These are phyloP conservation scores for Acanthoscelides obtectus DNA, from an alignment of 2,888 invertebrate species.

Conservation along the genomic window DNA sequence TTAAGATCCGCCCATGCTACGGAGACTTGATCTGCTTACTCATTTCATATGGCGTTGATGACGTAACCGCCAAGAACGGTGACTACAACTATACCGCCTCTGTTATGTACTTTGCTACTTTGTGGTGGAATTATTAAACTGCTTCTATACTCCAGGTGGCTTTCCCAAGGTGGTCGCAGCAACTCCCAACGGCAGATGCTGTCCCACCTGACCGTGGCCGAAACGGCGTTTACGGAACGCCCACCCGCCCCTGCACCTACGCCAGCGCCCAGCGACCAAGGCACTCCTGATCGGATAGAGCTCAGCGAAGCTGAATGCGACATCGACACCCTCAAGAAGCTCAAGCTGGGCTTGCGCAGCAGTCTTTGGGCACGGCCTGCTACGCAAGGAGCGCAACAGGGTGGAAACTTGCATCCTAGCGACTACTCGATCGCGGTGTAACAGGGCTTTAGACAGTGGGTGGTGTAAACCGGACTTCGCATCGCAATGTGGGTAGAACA, in stretches of 20 bases:
- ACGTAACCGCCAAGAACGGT: too few species aligned
- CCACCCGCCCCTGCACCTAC: constrained; percentile 27
- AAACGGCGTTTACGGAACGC: constrained; percentile 51
- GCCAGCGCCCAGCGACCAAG: constrained; percentile 39
- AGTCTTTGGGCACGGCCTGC: constrained; percentile 65
- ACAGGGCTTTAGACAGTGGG: constrained; percentile 22
- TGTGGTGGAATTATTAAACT: too few species aligned
- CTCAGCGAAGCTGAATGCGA: constrained; percentile 68
- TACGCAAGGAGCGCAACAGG: constrained; percentile 12
- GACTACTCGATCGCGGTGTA: constrained; percentile 74
- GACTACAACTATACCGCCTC: too few species aligned
- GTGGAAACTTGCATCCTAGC: constrained; percentile 52
- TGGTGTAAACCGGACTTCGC: neutral
- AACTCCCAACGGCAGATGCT: constrained; percentile 56
- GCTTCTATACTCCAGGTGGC: constrained; percentile 48
- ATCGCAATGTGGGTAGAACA: neutral
- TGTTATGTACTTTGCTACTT: too few species aligned
- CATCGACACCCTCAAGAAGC: constrained; percentile 68
- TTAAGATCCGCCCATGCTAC: too few species aligned
- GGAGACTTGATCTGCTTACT: too few species aligned
- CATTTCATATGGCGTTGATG: too few species aligned
- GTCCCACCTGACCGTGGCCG: constrained; percentile 58
- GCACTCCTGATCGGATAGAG: constrained; percentile 54
- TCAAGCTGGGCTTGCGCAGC: constrained; percentile 65
- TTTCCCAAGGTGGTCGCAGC: constrained; percentile 42